Base-by-base conservation (phyloP, 2,888 invertebrate species). In the Lasioglossum zephyrum region DNA sequence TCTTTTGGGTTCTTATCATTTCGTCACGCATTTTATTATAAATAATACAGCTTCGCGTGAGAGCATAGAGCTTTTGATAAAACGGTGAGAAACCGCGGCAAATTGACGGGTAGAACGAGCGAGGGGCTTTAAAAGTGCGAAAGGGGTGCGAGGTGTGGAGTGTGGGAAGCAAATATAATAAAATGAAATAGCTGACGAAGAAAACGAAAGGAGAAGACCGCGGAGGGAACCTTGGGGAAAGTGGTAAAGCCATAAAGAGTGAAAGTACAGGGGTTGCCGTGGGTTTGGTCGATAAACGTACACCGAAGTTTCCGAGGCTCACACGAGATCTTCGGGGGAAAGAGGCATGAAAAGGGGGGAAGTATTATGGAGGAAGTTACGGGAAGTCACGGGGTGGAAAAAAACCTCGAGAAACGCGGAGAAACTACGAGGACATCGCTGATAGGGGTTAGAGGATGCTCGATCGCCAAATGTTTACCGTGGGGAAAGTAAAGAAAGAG, bases 121-220 rank as follows among this genome's bases (percentile, higher is more conserved):
- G 26, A 16, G 60, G 26, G 16, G 22, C 53, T 63, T 63, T 26
- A 31, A 63, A 31, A 63, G 60, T 63, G 16, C 60, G 26, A 31
- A 63, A 63, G 31, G 53, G 53, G 53, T 53, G 49, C 2, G 49
- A 47, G 47, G 0, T 16, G 49, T 2, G 53, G 53, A 16, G 60
- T 16, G 26, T 5, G 31, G 16, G 60, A 63, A 31, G 60, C 60
- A 63, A 63, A 63, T 63, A 31, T 31, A 63, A 63, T 63, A 63
- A 63, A 63, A 63, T 63, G 60, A 63, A 63, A 63, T 63, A 26
- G 60, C 60, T 63, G 60, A 63, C 60, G 60, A 63, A 63, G 60
- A 63, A 63, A 63, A 31, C 60, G 60, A 63, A 63, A 63, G 60
- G 60, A 22, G 8, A 31, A 26, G 60, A 63, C 26, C 26, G 60